Evolutionary conservation across 2,797 vertebrate genomes (phyloP).

Genomic region (Mus minutoides): DNA sequence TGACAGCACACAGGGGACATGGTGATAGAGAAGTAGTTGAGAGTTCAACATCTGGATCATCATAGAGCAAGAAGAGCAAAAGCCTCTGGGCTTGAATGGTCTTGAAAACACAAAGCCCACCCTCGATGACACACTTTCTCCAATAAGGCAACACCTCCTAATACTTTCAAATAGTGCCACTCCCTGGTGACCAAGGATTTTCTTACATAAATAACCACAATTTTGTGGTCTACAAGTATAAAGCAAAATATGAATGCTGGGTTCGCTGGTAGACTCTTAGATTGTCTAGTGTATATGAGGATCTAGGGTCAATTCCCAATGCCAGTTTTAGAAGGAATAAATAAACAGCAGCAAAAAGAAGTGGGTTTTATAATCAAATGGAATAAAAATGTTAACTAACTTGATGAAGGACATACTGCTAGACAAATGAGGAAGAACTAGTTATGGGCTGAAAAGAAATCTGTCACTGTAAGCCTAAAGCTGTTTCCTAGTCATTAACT

Average conservation of each 20-base stretch:
- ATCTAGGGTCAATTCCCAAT: neutral
- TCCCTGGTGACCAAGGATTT: neutral
- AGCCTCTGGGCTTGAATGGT: neutral
- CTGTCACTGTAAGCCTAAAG: neutral
- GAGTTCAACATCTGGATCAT: neutral
- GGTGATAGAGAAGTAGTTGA: neutral
- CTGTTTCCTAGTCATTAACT: neutral
- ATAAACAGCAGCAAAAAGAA: neutral
- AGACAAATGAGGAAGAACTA: neutral
- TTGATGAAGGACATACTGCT: neutral
- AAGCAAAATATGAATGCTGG: neutral
- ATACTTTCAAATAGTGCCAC: neutral
- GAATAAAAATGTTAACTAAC: slow-evolving; percentile 24
- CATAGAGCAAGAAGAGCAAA: neutral
- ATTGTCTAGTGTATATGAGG: neutral
- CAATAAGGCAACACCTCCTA: neutral
- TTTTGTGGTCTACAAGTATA: neutral
- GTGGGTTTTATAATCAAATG: neutral
- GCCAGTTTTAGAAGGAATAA: neutral
- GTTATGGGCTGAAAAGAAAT: neutral
- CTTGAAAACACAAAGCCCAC: neutral
- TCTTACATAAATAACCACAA: neutral
- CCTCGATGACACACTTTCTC: neutral
- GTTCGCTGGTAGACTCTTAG: neutral
- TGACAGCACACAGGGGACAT: no score